phyloP scores from a whole-genome alignment of 2,888 invertebrate genomes.

The Alitta virens region DNA sequence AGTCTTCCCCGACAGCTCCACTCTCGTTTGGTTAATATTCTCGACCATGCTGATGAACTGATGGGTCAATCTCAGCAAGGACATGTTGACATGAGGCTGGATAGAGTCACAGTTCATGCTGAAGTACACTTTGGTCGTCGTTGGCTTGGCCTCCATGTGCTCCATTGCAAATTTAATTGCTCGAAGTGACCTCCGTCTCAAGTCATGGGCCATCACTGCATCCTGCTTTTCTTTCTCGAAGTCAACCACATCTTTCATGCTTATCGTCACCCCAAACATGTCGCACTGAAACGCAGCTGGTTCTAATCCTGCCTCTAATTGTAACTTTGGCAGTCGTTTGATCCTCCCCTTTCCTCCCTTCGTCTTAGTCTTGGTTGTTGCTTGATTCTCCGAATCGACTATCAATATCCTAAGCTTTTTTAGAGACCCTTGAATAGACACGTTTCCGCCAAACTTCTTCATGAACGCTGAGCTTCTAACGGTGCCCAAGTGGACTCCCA shows the following conservation, averaged over 20 bases:
- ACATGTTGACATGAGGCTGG: conserved; percentile 96
- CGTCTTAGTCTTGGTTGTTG: conserved; percentile 6
- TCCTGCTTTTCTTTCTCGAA: conserved; percentile 60
- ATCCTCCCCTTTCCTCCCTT: conserved; percentile 7
- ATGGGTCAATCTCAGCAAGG: conserved; percentile 82
- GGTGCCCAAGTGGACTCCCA: conserved; percentile 72
- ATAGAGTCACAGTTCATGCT: conserved; percentile 82
- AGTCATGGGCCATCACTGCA: conserved; percentile 1
- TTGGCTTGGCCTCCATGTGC: conserved; percentile 60
- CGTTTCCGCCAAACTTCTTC: conserved; percentile 83
- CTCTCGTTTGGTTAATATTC: conserved; percentile 91
- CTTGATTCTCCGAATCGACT: conserved; percentile 77
- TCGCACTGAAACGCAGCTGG: conserved; percentile 90
- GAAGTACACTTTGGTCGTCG: conserved; percentile 84
- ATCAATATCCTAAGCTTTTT: conserved; percentile 89
- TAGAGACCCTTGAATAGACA: conserved; percentile 67
- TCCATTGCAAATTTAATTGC: conserved; percentile 38
- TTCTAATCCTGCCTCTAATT: conserved; percentile 68
- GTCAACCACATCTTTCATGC: conserved; percentile 85
- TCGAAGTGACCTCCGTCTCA: conserved; percentile 4
- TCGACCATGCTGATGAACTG: conserved; percentile 98
- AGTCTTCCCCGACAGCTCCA: conserved; percentile 76
- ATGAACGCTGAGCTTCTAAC: conserved; percentile 66
- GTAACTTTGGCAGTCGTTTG: conserved; percentile 16
- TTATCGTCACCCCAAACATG: conserved; percentile 83